Evolutionary conservation across 2,797 vertebrate species (phyloP), one percentile per base, ranked within the genome.

Genomic region (Eulemur albifrons): DNA sequence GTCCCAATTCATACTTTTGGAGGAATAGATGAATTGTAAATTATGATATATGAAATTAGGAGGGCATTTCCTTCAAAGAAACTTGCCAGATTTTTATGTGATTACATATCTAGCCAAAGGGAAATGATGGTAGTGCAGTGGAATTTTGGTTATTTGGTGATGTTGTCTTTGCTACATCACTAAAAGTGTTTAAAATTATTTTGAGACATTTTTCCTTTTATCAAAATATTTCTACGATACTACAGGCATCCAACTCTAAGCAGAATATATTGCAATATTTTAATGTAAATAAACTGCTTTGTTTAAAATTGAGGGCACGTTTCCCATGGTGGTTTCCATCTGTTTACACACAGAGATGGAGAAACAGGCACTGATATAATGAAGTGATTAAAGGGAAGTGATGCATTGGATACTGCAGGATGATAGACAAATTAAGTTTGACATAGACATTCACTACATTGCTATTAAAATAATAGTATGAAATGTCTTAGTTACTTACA

Each of bases 341-440:
- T 97, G 20, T 97, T 95, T 95, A 80, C 67, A 83, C 1, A 17
- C 77, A 97, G 67, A 91, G 63, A 85, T 94, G 84, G 80, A 93
- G 59, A 23, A 57, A 0, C 0, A 45, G 10, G 8, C 18, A 57
- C 23, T 14, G 35, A 8, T 21, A 2, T 20, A 94, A 52, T 48
- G 23, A 50, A 92, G 14, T 0, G 18, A 63, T 79, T 92, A 72
- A 92, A 96, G 80, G 5, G 1, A 96, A 96, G 0, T 5, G 57
- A 70, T 70, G 17, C 0, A 32, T 20, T 89, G 10, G 0, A n/a
- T 86, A n/a, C 86, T 52, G 52, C 1, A 25, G 4, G 0, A 70
- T 79, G 11, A 87, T 35, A 43, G 5, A 54, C 9, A 95, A 88
- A 85, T 80, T 48, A 83, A 15, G 2, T 9, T 15, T 38, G 73